These are phyloP conservation scores for Cinclus mexicanus DNA, from an alignment of 2,113 vertebrate genomes.

Conservation along the genomic window DNA sequence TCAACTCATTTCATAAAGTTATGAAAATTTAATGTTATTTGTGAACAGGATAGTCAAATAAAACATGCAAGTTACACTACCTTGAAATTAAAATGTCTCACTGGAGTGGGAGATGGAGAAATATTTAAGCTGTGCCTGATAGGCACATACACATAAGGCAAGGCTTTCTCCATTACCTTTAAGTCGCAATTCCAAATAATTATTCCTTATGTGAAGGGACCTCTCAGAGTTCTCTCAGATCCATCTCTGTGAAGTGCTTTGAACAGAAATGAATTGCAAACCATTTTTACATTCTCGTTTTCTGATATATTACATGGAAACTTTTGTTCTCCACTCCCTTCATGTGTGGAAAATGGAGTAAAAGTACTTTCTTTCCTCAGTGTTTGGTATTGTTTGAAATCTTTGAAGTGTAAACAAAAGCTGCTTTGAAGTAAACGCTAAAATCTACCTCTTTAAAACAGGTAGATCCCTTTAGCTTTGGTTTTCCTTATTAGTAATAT, in stretches of 20 bases:
- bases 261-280: neutral
- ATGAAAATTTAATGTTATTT: neutral
- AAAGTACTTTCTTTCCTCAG: neutral
- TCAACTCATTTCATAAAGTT: neutral
- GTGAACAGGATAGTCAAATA: neutral
- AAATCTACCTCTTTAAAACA: neutral
- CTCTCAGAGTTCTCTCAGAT: neutral
- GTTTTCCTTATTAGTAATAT: neutral
- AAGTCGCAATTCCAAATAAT: neutral
- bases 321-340: neutral
- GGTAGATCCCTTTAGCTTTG: neutral
- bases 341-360: neutral
- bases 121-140: neutral
- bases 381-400: neutral
- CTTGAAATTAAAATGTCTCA: neutral
- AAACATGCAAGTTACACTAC: neutral
- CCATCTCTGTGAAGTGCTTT: neutral
- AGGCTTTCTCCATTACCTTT: neutral
- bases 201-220: neutral
- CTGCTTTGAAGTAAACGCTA: neutral
- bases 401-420: constrained; percentile 26
- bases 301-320: neutral
- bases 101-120: neutral
- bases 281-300: neutral
- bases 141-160: neutral